Percentiles rank a stretch among this genome's conserved stretches.
Conservation (phyloP, 2,888 invertebrate species). For the Pocota personata region DNA sequence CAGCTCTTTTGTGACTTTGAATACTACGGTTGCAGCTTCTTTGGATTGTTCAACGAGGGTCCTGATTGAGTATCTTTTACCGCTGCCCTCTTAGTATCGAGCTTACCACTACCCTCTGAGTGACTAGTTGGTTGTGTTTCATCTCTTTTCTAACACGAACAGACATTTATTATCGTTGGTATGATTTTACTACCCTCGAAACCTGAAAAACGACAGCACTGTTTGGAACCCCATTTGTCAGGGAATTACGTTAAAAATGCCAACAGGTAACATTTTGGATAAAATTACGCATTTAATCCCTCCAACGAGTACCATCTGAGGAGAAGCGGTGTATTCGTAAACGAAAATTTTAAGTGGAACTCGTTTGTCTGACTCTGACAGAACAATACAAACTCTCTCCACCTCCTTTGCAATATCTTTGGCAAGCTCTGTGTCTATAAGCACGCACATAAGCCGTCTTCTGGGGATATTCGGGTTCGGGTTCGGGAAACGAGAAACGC, state of each 20-base stretch:
- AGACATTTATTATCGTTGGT: no score
- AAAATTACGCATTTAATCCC: slow-evolving; percentile 36
- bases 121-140: no score
- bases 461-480: not conserved
- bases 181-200: not conserved
- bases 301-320: not conserved
- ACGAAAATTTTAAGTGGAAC: slow-evolving; percentile 9
- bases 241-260: slow-evolving; percentile 15
- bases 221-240: not conserved
- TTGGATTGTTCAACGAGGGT: no score
- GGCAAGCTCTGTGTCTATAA: not conserved
- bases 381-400: not conserved
- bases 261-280: slow-evolving; percentile 32
- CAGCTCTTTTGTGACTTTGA: no score
- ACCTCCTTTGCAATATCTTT: not conserved
- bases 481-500: slow-evolving; percentile 4
- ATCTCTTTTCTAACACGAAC: no score
- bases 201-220: not conserved
- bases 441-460: not conserved
- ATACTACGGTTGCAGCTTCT: no score
- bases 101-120: no score
- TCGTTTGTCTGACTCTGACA: slow-evolving; percentile 15
- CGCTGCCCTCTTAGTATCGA: no score
- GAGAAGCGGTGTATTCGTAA: not conserved
- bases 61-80: no score